A percentile compares a stretch with the other conserved stretches of the same genome.
Conservation (phyloP, 64 coral and sea anemone genomes). For the Stylophora pistillata region DNA sequence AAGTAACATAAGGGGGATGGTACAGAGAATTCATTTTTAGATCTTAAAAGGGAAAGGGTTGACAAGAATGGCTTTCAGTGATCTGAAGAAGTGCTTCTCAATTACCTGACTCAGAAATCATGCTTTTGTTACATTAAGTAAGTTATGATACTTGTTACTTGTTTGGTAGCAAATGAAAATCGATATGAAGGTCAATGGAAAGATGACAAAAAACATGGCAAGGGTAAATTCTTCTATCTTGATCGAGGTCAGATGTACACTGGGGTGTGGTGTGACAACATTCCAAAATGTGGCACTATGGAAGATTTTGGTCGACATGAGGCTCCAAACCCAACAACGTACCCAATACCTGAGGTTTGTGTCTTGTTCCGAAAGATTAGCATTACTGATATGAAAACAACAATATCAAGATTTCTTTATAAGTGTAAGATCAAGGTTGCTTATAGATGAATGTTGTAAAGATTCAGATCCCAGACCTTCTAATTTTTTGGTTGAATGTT, state of each 20-base stretch:
- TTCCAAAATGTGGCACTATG: constrained; percentile 96
- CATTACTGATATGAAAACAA: too few species aligned
- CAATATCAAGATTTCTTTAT: too few species aligned
- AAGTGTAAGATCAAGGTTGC: too few species aligned
- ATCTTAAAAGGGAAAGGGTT: too few species aligned
- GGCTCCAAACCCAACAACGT: constrained; percentile 86
- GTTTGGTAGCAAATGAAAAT: constrained; percentile 91
- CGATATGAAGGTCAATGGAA: constrained; percentile 97
- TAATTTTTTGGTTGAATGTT: too few species aligned
- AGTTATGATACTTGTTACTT: constrained; percentile 6
- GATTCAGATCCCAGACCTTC: too few species aligned
- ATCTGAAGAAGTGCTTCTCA: too few species aligned
- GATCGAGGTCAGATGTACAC: constrained; percentile 94
- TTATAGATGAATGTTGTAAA: too few species aligned
- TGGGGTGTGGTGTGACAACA: constrained; percentile 93
- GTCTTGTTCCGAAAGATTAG: too few species aligned
- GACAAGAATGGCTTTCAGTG: background rate
- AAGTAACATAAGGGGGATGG: too few species aligned
- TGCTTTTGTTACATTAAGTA: background rate
- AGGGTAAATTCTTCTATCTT: constrained; percentile 95
- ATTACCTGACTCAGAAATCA: background rate
- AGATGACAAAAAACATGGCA: constrained; percentile 91
- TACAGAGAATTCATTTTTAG: too few species aligned
- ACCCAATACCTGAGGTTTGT: constrained; percentile 91
- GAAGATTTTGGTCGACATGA: constrained; percentile 97